Evolutionary conservation across 2,113 vertebrate genomes (phyloP).

Genomic region (Anarhynchus alexandrinus): DNA sequence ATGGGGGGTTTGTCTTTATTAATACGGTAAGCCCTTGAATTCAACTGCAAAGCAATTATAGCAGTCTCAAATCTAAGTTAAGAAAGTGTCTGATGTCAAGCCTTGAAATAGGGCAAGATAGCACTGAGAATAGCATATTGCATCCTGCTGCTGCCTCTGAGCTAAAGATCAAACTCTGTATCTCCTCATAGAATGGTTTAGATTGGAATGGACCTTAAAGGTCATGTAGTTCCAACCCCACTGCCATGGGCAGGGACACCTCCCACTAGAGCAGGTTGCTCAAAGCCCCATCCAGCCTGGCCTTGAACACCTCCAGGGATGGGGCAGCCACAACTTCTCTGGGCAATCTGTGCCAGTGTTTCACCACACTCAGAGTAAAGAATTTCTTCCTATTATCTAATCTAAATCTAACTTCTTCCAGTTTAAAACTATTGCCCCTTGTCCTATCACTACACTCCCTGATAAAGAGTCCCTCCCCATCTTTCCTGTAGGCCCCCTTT

Average conservation of each 20-base stretch:
- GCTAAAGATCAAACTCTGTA: not conserved
- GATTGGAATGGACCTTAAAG: not conserved
- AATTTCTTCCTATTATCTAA: not conserved
- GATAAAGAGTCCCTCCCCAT: not conserved
- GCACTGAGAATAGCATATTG: not conserved
- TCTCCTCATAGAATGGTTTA: not conserved
- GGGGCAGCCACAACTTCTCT: not conserved
- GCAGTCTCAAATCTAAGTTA: not conserved
- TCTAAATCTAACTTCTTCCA: not conserved
- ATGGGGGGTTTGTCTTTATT: not conserved
- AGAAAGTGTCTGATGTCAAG: not conserved
- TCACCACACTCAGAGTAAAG: not conserved
- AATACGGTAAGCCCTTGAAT: not conserved
- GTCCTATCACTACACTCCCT: not conserved
- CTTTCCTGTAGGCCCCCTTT: not conserved
- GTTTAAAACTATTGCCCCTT: not conserved
- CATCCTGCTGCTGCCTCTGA: not conserved
- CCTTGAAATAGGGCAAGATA: not conserved
- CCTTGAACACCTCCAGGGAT: not conserved
- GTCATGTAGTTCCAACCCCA: not conserved
- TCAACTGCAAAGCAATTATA: not conserved
- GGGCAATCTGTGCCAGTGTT: not conserved
- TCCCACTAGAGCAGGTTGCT: not conserved
- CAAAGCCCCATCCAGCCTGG: not conserved
- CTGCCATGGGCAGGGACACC: not conserved